Conservation (phyloP, 2,113 vertebrate species). For the Mesitornis unicolor region DNA sequence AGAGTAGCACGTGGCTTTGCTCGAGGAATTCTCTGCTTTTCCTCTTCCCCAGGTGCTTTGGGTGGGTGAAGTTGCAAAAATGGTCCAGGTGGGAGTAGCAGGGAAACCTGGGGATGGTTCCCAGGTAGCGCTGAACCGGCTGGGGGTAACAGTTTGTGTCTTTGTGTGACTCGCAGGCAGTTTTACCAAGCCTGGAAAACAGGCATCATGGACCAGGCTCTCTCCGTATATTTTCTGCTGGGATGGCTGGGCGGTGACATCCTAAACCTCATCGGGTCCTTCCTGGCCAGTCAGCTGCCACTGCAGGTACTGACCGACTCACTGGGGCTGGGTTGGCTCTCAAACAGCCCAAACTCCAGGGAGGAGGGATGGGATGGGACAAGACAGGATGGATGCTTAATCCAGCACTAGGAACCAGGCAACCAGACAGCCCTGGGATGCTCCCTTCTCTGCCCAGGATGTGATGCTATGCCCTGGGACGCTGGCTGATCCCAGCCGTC, state of each 20-base stretch:
- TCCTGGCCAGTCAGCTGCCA: slow-evolving; percentile 90
- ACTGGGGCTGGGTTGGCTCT: not conserved
- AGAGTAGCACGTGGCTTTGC: not conserved
- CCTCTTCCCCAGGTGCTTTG: not conserved
- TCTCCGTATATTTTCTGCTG: slow-evolving; percentile 93
- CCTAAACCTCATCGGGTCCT: slow-evolving; percentile 92
- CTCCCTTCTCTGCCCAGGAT: not conserved
- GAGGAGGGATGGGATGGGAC: not conserved
- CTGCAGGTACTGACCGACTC: slow-evolving; percentile 81
- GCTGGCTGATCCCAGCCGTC: not conserved
- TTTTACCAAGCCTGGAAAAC: slow-evolving; percentile 86
- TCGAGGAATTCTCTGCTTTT: not conserved
- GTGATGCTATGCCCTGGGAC: not conserved
- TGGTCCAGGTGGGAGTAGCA: not conserved
- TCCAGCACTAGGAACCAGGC: not conserved
- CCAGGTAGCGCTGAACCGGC: rapidly evolving
- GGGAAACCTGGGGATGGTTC: not conserved
- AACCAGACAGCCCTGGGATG: not conserved
- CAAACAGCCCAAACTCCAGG: rapidly evolving
- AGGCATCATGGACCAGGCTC: slow-evolving; percentile 90
- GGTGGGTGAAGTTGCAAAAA: rapidly evolving
- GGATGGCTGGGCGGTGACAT: slow-evolving; percentile 91
- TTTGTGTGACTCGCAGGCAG: slow-evolving; percentile 74
- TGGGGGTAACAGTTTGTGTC: not conserved
- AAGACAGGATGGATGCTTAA: not conserved